phyloP scores from a whole-genome alignment of 2,113 vertebrate genomes.

The Microtus ochrogaster region DNA sequence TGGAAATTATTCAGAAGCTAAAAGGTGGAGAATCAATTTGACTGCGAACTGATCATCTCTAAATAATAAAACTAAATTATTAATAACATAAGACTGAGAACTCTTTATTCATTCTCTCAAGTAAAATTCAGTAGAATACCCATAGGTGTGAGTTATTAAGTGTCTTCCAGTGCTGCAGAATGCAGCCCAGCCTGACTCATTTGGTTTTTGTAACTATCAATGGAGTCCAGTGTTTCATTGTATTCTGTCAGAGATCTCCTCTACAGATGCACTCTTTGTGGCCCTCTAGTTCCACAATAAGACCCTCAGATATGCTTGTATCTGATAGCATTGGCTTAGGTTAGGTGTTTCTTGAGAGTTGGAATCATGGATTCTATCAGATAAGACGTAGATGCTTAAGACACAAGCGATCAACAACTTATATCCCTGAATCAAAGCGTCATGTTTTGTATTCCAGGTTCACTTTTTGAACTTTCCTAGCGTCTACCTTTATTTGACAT shows the following conservation, averaged over 20 bases:
- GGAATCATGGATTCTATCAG: background rate
- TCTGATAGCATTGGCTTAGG: background rate
- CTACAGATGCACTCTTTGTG: background rate
- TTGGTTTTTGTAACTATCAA: background rate
- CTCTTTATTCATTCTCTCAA: background rate
- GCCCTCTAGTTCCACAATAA: background rate
- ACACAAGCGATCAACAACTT: background rate
- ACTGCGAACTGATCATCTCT: background rate
- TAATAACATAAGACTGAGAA: background rate
- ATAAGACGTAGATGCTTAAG: background rate
- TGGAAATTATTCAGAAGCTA: background rate
- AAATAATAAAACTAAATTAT: constrained; percentile 46
- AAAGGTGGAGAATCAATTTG: background rate
- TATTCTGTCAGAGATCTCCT: background rate
- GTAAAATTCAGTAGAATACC: constrained; percentile 2
- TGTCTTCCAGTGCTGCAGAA: background rate
- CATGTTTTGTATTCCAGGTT: background rate
- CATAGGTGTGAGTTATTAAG: background rate
- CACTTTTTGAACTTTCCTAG: background rate
- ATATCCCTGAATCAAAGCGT: background rate
- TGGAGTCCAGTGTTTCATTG: background rate
- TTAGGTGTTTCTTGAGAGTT: background rate
- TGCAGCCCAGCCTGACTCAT: background rate
- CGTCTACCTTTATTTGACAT: background rate
- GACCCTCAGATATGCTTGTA: background rate